A percentile compares a stretch with the other conserved stretches of the same genome.
These are phyloP conservation scores for Rhabdomys pumilio DNA, from an alignment of 2,797 vertebrate genomes.

Conservation along the genomic window DNA sequence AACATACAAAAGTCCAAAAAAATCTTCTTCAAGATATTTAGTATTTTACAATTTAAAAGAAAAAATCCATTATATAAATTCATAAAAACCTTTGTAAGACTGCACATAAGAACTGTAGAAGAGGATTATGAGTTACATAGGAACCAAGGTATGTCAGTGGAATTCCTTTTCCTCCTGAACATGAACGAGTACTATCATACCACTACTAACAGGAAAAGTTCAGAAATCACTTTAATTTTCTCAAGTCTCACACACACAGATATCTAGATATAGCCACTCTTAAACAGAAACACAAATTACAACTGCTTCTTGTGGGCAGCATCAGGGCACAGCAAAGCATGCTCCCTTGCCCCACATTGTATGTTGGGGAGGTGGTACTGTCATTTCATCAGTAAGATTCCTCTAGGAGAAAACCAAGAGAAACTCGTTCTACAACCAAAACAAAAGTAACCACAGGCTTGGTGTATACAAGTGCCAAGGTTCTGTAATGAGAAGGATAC, in stretches of 20 bases:
- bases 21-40: conserved; percentile 86
- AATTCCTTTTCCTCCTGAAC: conserved; percentile 81
- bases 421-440: conserved; percentile 73
- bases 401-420: conserved; percentile 70
- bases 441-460: conserved; percentile 73
- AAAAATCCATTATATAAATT: conserved; percentile 82
- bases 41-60: conserved; percentile 84
- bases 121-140: conserved; percentile 77
- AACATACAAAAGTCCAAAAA: conserved; percentile 87
- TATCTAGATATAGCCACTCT: conserved; percentile 64
- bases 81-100: conserved; percentile 83
- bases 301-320: conserved; percentile 63
- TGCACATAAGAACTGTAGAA: conserved; percentile 84
- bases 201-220: conserved; percentile 69
- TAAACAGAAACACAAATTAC: conserved; percentile 51
- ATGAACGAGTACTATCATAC: conserved; percentile 75
- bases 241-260: not conserved
- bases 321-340: conserved; percentile 38
- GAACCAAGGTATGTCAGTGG: conserved; percentile 64
- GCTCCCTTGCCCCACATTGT: conserved; percentile 36
- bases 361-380: conserved; percentile 54
- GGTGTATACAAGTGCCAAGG: conserved; percentile 31
- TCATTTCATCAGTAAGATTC: conserved; percentile 66
- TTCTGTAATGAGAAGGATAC: not conserved
- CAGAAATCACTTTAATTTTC: conserved; percentile 79